Base-by-base conservation (phyloP, 37 sponge, comb jelly and placozoan genomes). In the Halisarca cf. caerulea region DNA sequence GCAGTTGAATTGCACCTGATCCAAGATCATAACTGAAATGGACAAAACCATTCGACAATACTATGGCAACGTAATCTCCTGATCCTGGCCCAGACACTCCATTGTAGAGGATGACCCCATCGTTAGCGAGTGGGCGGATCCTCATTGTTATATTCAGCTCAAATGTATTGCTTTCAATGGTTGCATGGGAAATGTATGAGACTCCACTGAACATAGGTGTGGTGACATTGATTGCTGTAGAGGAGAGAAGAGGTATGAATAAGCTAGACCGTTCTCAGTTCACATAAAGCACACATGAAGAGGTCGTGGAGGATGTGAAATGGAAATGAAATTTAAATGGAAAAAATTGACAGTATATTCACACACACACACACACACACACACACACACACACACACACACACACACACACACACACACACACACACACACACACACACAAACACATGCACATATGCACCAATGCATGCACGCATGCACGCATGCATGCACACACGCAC, bases 61-160 rank as follows among this genome's bases (percentile, higher is more conserved):
- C 59, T 5, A 91, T 38, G 32, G 84, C 79, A 36, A 91, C 36
- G 33, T 84, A 87, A 35, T 87, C 84, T 43, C 64, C 54, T 66
- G 79, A 84, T 14, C 71, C 88, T 30, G 1, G 66, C 2, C 72
- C 58, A 20, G 88, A 41, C 30, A 24, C n/a, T 28, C 88, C 80
- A 47, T 74, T 71, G 78, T 86, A 91, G 35, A 91, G 47, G 54
- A 91, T 27, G 38, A 87, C 81, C 2, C 91, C 91, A 80, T 79
- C 27, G 20, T 18, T 24, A n/a, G 73, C 35, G 36, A 43, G 30
- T 1, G 88, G 91, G 41, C 43, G 80, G 59, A 91, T 37, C 18
- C 83, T 86, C 44, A 86, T 23, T 18, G 91, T 78, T 54, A 86
- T 77, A 18, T 37, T 81, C n/a, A 90, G 68, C 7, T 60, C 36